Percentiles rank a stretch among this genome's conserved stretches.
These are phyloP conservation scores for Celastrina argiolus DNA, from an alignment of 2,888 invertebrate genomes.

Conservation along the genomic window DNA sequence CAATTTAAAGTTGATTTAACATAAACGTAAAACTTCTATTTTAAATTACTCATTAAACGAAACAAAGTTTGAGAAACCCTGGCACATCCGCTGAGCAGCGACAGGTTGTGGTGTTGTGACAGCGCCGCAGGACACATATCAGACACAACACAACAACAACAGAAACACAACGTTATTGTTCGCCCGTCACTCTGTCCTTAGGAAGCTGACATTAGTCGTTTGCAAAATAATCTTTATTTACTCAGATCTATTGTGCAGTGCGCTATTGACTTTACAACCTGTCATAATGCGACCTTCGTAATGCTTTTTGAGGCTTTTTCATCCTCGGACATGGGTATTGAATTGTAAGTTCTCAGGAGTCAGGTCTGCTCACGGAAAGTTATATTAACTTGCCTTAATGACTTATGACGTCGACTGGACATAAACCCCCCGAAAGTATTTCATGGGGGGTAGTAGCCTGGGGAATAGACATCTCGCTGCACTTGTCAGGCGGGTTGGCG, in stretches of 20 bases:
- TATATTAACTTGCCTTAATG: too few relatives aligned
- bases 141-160: slow-evolving; percentile 26
- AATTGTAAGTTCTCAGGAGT: neutral
- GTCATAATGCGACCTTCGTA: neutral
- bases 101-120: slow-evolving; percentile 65
- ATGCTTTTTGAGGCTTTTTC: neutral
- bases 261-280: slow-evolving; percentile 1
- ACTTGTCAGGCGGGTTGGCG: too few relatives aligned
- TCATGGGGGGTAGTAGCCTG: too few relatives aligned
- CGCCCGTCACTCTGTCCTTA: slow-evolving; percentile 23
- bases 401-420: too few relatives aligned
- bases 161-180: slow-evolving; percentile 26
- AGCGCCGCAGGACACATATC: slow-evolving; percentile 53
- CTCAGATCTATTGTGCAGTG: slow-evolving; percentile 1
- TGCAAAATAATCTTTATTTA: neutral
- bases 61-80: slow-evolving; percentile 43
- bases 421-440: too few relatives aligned
- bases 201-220: neutral
- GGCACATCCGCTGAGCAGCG: slow-evolving; percentile 44
- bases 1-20: too few relatives aligned
- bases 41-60: neutral
- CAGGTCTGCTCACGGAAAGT: neutral
- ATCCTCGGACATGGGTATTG: neutral
- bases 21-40: too few relatives aligned
- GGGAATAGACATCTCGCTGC: too few relatives aligned